Evolutionary conservation across 2,888 invertebrate genomes (phyloP).

Genomic region (Synanthedon myopaeformis): DNA sequence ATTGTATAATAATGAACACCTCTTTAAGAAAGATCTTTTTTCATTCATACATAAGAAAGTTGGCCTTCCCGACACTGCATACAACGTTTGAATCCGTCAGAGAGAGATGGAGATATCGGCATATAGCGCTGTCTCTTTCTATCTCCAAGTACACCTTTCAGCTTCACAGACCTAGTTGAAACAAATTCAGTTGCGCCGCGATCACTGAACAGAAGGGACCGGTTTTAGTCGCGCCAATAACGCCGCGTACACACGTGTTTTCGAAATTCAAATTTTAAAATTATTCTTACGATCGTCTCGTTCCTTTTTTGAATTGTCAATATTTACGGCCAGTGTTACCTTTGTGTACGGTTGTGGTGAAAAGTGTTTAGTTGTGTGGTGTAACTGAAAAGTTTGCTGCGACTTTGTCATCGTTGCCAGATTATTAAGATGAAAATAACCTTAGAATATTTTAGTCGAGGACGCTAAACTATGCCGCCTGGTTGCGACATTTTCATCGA

Average conservation of each 20-base stretch:
- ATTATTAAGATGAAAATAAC: conserved; percentile 33
- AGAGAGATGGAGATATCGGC: conserved; percentile 1
- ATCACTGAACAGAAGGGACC: neutral
- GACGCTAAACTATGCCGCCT: conserved; percentile 17
- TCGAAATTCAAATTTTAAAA: conserved; percentile 3
- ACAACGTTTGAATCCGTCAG: neutral
- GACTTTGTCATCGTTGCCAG: conserved; percentile 25
- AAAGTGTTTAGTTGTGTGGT: conserved; percentile 1
- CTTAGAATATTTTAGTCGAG: conserved; percentile 31
- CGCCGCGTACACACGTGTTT: conserved; percentile 3
- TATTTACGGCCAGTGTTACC: neutral
- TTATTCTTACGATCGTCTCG: conserved; percentile 1
- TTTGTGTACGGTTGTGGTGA: neutral
- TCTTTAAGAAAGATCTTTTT: too few species aligned
- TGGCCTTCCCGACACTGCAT: neutral
- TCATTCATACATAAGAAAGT: too few species aligned
- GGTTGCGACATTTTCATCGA: neutral
- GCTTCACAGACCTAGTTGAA: neutral
- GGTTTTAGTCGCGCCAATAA: neutral
- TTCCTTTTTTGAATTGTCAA: neutral
- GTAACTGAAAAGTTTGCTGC: conserved; percentile 4
- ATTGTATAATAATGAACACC: too few species aligned
- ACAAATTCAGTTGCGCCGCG: neutral
- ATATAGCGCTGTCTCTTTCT: neutral
- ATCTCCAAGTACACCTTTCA: conserved; percentile 5